phyloP scores from a whole-genome alignment of 1,140 invertebrate genomes.

The Apocrypta bakeri region DNA sequence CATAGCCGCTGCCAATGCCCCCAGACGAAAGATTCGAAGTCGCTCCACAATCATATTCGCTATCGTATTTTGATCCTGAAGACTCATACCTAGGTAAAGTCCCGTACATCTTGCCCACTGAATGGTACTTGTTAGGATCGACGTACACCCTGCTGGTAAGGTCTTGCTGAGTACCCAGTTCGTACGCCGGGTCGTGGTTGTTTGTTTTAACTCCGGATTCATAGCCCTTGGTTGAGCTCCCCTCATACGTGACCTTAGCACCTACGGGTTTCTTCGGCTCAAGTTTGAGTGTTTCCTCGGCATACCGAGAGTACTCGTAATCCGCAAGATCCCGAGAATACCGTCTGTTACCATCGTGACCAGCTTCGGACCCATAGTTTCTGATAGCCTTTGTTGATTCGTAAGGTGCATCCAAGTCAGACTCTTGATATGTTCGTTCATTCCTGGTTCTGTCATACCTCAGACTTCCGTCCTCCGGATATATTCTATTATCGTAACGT shows the following conservation, averaged over 20 bases:
- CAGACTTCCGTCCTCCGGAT: conserved; percentile 63
- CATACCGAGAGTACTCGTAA: conserved; percentile 67
- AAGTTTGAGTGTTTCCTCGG: conserved; percentile 69
- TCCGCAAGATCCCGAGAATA: conserved; percentile 69
- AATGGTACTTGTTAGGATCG: conserved; percentile 59
- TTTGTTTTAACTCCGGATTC: conserved; percentile 70
- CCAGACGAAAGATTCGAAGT: not conserved
- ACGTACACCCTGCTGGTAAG: conserved; percentile 64
- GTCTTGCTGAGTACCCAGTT: conserved; percentile 59
- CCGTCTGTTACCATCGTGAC: conserved; percentile 61
- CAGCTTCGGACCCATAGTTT: conserved; percentile 57
- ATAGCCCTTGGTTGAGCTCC: conserved; percentile 64
- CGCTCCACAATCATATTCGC: conserved; percentile 1
- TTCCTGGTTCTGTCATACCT: conserved; percentile 63
- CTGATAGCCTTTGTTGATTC: conserved; percentile 61
- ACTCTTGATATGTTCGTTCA: conserved; percentile 68
- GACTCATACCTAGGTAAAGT: conserved; percentile 70
- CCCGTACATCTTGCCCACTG: conserved; percentile 66
- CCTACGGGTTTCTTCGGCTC: conserved; percentile 67
- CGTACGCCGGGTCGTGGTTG: conserved; percentile 66
- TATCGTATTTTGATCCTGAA: conserved; percentile 59
- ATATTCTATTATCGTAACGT: conserved; percentile 68
- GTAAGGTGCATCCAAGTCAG: conserved; percentile 69
- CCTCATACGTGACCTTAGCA: conserved; percentile 50
- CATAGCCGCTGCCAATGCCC: conserved; percentile 48